Base-by-base conservation (phyloP, 1,140 invertebrate genomes). In the Drosophila repletoides region DNA sequence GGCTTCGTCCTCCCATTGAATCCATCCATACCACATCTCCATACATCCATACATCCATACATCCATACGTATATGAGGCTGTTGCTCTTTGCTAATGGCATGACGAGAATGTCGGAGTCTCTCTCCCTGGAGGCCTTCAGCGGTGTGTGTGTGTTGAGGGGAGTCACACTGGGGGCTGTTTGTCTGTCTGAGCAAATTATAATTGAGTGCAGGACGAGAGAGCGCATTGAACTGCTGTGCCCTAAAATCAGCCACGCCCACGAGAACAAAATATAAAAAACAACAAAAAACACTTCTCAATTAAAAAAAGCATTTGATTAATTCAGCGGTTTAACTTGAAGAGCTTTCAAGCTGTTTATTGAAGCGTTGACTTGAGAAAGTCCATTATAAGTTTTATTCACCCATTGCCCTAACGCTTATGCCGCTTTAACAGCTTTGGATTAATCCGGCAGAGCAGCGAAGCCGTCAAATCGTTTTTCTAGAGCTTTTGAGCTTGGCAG, bases 201-300 rank as follows among this genome's bases (percentile, higher is more conserved):
- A 83, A 83, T 83, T 83, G 79, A 83, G 77, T 84, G 77, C 77
- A 84, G 41, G 55, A 61, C 59, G 64, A 77, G 77, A 79, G 52
- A 77, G 77, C 77, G 52, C 77, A 84, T 83, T 83, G 77, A 83
- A 83, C 77, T 83, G 72, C n/a, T 65, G 34, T 38, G 17, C 15
- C 24, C 56, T 22, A 15, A 43, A 53, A 53, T 49, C 34, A 52
- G 51, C 36, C 43, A 41, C 31, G 41, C 65, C 34, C 21, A 14
- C 21, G n/a, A 29, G 9, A 5, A 28, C 45, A 12, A 24, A 33
- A 3, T 12, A 15, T 34, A 5, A 12, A 12, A 34, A 34, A 2
- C 34, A n/a, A 12, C 34, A 38, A n/a, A 17, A 31, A 46, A 28
- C 36, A n/a, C 36, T 40, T 40, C 21, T 40, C 6, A 17, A n/a